Evolutionary conservation across 2,888 invertebrate species (phyloP).

Genomic region (Netelia virgata): DNA sequence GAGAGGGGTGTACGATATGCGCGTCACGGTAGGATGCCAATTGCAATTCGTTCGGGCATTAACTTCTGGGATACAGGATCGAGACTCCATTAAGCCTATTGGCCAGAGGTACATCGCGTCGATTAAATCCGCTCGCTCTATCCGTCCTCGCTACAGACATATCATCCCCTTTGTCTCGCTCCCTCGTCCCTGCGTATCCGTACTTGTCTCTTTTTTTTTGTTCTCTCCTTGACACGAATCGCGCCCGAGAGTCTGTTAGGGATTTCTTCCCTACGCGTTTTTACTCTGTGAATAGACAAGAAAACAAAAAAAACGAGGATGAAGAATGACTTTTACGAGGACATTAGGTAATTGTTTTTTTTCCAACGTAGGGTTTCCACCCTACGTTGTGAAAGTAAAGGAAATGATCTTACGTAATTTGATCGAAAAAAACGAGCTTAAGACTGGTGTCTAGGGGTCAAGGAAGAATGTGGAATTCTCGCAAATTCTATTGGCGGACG

Average conservation of each 20-base stretch:
- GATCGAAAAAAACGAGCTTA: no score
- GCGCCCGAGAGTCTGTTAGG: slow-evolving; percentile 27
- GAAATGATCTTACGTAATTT: no score
- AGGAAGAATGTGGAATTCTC: background rate
- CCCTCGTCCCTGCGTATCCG: background rate
- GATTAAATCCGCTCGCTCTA: slow-evolving; percentile 63
- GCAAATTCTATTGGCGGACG: background rate
- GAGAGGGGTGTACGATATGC: slow-evolving; percentile 42
- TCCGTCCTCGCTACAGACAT: slow-evolving; percentile 6
- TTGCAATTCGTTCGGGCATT: slow-evolving; percentile 74
- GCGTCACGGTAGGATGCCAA: slow-evolving; percentile 64
- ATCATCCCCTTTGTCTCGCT: background rate
- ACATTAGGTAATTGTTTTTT: slow-evolving; percentile 30
- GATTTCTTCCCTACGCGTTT: slow-evolving; percentile 27
- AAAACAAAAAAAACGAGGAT: background rate
- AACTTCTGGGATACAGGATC: slow-evolving; percentile 72
- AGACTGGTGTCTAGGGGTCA: background rate
- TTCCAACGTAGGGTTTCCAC: no score
- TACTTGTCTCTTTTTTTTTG: slow-evolving; percentile 1
- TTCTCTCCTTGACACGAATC: slow-evolving; percentile 11
- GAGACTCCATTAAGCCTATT: slow-evolving; percentile 72
- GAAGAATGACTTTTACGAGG: slow-evolving; percentile 41
- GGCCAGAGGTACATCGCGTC: slow-evolving; percentile 60
- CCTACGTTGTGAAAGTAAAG: no score
- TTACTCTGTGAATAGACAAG: background rate